Evolutionary conservation across 2,797 vertebrate genomes (phyloP).

Genomic region (Australoheros facetus): DNA sequence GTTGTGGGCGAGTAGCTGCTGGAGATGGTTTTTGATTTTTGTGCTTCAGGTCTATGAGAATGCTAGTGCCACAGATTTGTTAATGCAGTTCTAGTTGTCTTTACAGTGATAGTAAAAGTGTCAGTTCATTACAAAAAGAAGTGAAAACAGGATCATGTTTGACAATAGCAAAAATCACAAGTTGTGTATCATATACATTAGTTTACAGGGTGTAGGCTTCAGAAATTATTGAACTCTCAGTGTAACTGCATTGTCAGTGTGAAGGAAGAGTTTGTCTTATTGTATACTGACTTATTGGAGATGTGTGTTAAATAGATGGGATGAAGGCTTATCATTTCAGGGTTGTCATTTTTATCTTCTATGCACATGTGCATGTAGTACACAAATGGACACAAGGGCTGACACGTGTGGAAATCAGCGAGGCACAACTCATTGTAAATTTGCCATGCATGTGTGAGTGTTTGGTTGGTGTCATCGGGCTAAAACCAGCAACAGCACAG

Average conservation of each 20-base stretch:
- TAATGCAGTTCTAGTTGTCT: constrained; percentile 4
- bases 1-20: constrained; percentile 21
- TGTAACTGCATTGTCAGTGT: neutral
- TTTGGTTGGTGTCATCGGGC: neutral
- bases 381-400: neutral
- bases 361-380: neutral
- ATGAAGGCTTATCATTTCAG: neutral
- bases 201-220: neutral
- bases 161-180: neutral
- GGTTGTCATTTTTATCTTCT: neutral
- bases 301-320: neutral
- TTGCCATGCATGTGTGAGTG: constrained; percentile 5
- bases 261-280: neutral
- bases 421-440: constrained; percentile 22
- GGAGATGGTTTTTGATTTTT: constrained; percentile 27
- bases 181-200: neutral
- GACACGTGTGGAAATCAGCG: constrained; percentile 5
- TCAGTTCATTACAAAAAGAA: neutral
- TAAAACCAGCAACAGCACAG: neutral
- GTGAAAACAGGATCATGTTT: neutral
- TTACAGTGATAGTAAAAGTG: neutral
- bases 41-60: constrained; percentile 1
- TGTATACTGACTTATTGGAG: neutral
- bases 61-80: neutral
- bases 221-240: neutral